phyloP scores from a whole-genome alignment of 2,888 invertebrate genomes.

The Eilema griseolum region DNA sequence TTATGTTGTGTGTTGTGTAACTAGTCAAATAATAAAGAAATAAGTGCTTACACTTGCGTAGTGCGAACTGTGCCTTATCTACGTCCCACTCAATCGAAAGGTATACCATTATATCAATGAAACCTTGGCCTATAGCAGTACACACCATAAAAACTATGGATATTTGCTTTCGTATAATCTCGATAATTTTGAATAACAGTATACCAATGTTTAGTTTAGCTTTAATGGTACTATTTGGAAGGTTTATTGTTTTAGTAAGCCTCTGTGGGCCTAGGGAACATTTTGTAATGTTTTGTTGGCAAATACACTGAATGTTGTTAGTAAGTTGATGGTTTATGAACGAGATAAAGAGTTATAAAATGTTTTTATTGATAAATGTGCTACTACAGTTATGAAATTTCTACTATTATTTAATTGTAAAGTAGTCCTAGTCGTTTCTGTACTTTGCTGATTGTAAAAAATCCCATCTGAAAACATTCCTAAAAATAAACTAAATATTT shows the following conservation, averaged over 20 bases:
- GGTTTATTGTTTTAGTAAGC: conserved; percentile 19
- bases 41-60: not conserved
- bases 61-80: not conserved
- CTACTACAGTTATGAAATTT: too few relatives aligned
- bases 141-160: conserved; percentile 38
- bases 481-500: too few relatives aligned
- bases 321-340: not conserved
- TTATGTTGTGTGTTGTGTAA: too few relatives aligned
- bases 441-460: too few relatives aligned
- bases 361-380: not conserved
- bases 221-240: conserved; percentile 15
- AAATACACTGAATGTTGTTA: conserved; percentile 11
- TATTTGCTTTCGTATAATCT: conserved; percentile 45
- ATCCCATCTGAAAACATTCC: too few relatives aligned
- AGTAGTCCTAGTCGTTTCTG: too few relatives aligned
- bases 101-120: conserved; percentile 23
- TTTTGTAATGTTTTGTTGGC: conserved; percentile 8
- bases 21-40: too few relatives aligned
- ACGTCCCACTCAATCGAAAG: conserved; percentile 32
- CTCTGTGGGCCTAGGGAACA: not conserved
- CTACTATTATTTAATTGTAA: too few relatives aligned
- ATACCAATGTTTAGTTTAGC: conserved; percentile 20
- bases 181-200: conserved; percentile 37
- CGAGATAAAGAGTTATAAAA: not conserved
- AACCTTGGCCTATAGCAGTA: conserved; percentile 43